phyloP scores from a whole-genome alignment of 1,140 invertebrate species.

The Triops cancriformis region DNA sequence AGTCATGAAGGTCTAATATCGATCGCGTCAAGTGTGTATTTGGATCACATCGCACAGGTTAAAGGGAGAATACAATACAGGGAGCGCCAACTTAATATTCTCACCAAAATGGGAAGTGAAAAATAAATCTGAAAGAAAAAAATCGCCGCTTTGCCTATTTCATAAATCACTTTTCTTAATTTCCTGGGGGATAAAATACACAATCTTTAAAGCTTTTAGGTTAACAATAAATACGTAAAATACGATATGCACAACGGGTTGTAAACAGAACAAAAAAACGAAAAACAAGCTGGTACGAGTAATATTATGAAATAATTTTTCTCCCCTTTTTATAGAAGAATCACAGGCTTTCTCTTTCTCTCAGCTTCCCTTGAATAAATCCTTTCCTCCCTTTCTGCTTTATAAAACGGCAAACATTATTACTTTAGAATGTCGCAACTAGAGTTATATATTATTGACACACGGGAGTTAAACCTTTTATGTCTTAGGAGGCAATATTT shows the following conservation, averaged over 20 bases:
- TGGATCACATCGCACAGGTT: not conserved
- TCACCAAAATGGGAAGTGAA: not conserved
- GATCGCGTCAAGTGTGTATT: constrained; percentile 9
- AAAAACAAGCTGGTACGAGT: not conserved
- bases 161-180: no score
- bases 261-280: not conserved
- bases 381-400: not conserved
- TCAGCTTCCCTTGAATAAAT: not conserved
- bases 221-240: not conserved
- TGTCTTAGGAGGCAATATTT: not conserved
- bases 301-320: not conserved
- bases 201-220: no score
- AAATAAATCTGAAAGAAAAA: not conserved
- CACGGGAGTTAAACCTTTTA: not conserved
- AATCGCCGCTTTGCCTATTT: no score
- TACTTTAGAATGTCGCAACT: not conserved
- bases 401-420: not conserved
- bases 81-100: no score
- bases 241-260: not conserved
- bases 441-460: not conserved
- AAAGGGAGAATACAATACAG: not conserved
- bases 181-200: no score
- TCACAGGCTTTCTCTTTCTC: not conserved
- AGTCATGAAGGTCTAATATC: not conserved
- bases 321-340: not conserved